A percentile compares a stretch with the other conserved stretches of the same genome.
phyloP scores from a whole-genome alignment of 2,888 invertebrate genomes.

The Rhagonycha lutea region DNA sequence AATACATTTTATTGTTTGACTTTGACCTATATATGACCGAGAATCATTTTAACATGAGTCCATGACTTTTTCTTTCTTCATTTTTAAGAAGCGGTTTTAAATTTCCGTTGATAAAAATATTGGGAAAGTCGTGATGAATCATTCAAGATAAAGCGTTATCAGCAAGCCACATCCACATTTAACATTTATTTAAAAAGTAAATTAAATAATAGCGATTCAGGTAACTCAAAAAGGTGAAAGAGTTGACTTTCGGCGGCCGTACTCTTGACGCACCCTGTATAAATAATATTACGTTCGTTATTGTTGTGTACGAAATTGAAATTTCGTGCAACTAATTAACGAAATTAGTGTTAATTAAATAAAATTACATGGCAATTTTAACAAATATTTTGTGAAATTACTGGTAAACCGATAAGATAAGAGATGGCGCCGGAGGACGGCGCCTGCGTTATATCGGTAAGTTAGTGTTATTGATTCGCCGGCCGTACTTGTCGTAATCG shows the following conservation, averaged over 20 bases:
- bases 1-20: too few species aligned
- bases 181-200: not conserved
- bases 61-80: too few species aligned
- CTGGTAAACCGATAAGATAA: not conserved
- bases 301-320: not conserved
- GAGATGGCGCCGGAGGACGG: constrained; percentile 18
- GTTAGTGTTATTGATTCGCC: constrained; percentile 47
- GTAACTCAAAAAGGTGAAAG: not conserved
- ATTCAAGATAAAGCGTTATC: not conserved
- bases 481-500: constrained; percentile 45
- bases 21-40: too few species aligned
- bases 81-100: not conserved
- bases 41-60: too few species aligned
- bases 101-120: not conserved
- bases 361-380: not conserved
- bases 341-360: not conserved
- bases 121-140: not conserved
- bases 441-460: constrained; percentile 33
- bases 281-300: not conserved
- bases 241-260: too few species aligned
- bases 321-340: not conserved
- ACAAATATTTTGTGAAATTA: not conserved
- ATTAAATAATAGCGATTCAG: not conserved
- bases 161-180: not conserved
- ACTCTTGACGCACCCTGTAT: not conserved